Evolutionary conservation across 1,140 invertebrate species (phyloP), one percentile per base, ranked within the genome.

Genomic region (Papilio polyxenes): DNA sequence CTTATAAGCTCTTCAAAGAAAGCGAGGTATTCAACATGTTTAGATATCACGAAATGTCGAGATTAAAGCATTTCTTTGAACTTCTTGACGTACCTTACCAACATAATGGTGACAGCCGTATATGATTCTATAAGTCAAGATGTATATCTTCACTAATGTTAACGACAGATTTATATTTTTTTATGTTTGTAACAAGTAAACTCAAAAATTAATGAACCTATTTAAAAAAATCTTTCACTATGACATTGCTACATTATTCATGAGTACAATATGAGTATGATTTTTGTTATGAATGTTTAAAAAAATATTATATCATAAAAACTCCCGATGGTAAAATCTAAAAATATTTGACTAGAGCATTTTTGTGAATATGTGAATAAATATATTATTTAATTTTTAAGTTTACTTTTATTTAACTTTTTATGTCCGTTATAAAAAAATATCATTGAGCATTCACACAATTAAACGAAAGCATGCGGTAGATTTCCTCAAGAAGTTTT

Each of bases 391-490:
- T n/a, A n/a, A 31, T 31, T 31, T 31, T 31, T 31, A 31, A 31
- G 23, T 31, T 1, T 31, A 31, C 23, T 31, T 31, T 31, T 31
- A 31, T 31, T 31, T 31, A 2, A 31, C 23, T 31, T 31, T 31
- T 31, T 31, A 31, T 31, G 23, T 31, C 23, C 23, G 23, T 72
- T 72, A 40, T 72, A 72, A 72, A 69, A 65, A 72, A 72, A 40
- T 37, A 72, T 72, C 3, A 11, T 31, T 23, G 62, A 72, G 31
- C 6, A 40, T 37, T 72, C 31, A 20, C 65, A 40, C 65, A 72
- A 72, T 72, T 72, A 72, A 72, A 72, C 40, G 65, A 72, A 72
- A 72, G 11, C 65, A 72, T 72, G 65, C 65, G 65, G 65, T 72
- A 72, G 65, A 72, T 72, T 72, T 72, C 31, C 31, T 40, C 31